Percentiles rank a stretch among this genome's conserved stretches.
Evolutionary conservation across 2,888 invertebrate species (phyloP).

Genomic region (Acanthosepion esculentum): DNA sequence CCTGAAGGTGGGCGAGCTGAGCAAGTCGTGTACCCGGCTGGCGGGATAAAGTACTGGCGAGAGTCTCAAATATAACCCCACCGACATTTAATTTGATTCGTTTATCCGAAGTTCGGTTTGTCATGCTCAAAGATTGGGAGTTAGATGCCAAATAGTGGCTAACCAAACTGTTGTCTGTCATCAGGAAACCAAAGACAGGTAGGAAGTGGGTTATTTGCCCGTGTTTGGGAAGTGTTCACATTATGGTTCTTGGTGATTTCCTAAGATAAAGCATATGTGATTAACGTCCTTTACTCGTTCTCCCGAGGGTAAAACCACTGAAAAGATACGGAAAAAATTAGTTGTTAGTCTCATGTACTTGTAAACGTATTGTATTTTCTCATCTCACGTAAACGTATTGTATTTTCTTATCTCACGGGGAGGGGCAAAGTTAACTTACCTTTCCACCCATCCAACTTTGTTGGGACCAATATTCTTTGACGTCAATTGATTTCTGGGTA

Average conservation of each 20-base stretch:
- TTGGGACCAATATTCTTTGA: too few species aligned
- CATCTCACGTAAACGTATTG: too few species aligned
- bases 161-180: background rate
- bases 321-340: background rate
- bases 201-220: background rate
- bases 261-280: background rate
- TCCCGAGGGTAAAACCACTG: background rate
- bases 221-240: background rate
- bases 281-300: background rate
- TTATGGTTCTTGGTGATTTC: background rate
- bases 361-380: too few species aligned
- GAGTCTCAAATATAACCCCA: slow-evolving; percentile 69
- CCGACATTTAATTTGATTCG: slow-evolving; percentile 70
- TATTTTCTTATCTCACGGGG: too few species aligned
- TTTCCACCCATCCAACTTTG: too few species aligned
- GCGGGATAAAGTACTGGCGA: slow-evolving; percentile 64
- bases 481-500: too few species aligned
- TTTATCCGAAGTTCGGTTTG: slow-evolving; percentile 53
- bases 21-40: slow-evolving; percentile 70
- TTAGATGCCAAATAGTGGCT: background rate
- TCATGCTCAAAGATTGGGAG: background rate
- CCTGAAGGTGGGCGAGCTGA: slow-evolving; percentile 64
- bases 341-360: too few species aligned
- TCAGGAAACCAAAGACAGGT: background rate
- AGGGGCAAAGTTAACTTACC: too few species aligned